phyloP scores from a whole-genome alignment of 2,888 invertebrate genomes.

The Drosophila robusta region DNA sequence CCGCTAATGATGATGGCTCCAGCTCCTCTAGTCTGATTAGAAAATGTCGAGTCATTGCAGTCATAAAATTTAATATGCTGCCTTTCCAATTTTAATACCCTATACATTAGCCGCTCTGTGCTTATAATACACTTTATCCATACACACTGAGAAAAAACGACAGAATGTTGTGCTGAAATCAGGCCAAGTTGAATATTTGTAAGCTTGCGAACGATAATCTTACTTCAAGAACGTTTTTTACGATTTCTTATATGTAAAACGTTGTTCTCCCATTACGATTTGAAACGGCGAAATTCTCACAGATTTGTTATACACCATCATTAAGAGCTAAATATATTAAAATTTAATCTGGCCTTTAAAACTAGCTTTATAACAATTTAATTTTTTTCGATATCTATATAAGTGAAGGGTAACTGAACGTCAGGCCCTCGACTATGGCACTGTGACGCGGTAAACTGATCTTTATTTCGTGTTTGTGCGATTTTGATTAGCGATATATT shows the following conservation, averaged over 20 bases:
- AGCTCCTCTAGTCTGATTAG: constrained; percentile 59
- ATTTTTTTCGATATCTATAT: background rate
- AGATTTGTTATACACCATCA: background rate
- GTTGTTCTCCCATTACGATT: no score
- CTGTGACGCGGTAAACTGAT: constrained; percentile 35
- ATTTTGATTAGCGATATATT: constrained; percentile 46
- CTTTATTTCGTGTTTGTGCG: constrained; percentile 25
- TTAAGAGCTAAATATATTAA: background rate
- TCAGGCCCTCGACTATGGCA: background rate
- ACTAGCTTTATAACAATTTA: background rate
- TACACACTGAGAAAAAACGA: background rate
- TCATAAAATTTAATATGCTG: constrained; percentile 57
- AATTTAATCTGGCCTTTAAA: background rate
- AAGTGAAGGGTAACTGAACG: constrained; percentile 11
- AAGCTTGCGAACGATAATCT: no score
- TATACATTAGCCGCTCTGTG: background rate
- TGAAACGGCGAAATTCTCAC: background rate
- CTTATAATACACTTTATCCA: background rate
- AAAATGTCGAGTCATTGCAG: constrained; percentile 63
- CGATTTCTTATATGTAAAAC: no score
- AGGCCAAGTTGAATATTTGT: no score
- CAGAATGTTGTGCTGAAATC: no score
- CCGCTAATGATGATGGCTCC: constrained; percentile 38
- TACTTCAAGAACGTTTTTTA: no score
- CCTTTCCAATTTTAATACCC: constrained; percentile 64